Conservation (phyloP, 2,113 vertebrate genomes). For the Catharus minimus region DNA sequence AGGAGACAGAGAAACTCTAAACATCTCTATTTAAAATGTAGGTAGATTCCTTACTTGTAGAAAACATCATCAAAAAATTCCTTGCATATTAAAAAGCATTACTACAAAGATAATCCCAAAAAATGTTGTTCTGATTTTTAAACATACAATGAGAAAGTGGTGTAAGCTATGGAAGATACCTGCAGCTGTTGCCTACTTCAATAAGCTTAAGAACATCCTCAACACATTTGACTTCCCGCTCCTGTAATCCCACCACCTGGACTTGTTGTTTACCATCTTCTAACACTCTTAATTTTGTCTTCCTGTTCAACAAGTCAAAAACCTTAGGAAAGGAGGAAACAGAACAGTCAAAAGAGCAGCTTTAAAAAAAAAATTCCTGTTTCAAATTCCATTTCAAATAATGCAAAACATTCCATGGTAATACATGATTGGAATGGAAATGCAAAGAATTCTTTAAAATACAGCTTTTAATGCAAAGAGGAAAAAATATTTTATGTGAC, state of each 20-base stretch:
- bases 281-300: conserved; percentile 92
- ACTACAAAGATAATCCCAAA: rapidly evolving
- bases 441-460: neutral
- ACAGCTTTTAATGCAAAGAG: neutral
- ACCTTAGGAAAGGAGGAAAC: conserved; percentile 73
- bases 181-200: conserved; percentile 97
- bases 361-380: neutral
- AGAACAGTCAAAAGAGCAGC: neutral
- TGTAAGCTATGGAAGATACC: conserved; percentile 74
- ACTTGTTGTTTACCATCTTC: conserved; percentile 99
- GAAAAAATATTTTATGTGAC: neutral
- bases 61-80: neutral
- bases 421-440: neutral
- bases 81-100: neutral
- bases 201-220: conserved; percentile 98
- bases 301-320: conserved; percentile 95
- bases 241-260: conserved; percentile 95
- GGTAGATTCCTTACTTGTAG: neutral
- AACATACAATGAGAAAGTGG: neutral
- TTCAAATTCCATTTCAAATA: neutral
- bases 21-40: neutral
- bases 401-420: neutral
- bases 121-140: neutral
- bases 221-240: conserved; percentile 93
- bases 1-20: neutral